Evolutionary conservation across 2,113 vertebrate genomes (phyloP).

Genomic region (Oreochromis niloticus): DNA sequence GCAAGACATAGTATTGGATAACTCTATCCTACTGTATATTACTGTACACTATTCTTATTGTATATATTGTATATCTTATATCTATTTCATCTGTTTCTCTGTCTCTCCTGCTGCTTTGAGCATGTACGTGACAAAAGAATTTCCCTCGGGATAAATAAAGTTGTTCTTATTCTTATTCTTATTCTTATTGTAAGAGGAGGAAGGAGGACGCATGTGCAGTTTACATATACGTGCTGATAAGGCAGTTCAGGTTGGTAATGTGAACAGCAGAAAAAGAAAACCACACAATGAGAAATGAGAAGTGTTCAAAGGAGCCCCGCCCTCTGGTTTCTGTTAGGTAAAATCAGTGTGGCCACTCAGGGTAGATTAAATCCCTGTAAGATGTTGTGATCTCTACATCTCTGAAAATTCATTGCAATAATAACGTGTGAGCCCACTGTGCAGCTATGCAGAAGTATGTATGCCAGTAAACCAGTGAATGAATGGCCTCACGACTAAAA

Average conservation of each 20-base stretch:
- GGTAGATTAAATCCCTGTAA: neutral
- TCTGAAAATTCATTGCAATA: neutral
- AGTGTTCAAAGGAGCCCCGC: neutral
- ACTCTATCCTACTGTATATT: no score
- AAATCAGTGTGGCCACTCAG: neutral
- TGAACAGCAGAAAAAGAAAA: neutral
- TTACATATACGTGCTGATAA: neutral
- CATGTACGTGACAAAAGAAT: no score
- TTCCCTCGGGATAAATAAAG: no score
- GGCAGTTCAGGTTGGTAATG: neutral
- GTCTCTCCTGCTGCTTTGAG: no score
- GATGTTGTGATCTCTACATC: neutral
- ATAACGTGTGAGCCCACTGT: neutral
- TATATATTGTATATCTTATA: no score
- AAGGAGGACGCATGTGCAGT: neutral
- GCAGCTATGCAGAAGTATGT: neutral
- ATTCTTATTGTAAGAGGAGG: neutral
- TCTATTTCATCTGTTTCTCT: no score
- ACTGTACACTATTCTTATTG: no score
- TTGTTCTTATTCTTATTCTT: no score
- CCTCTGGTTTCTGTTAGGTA: neutral
- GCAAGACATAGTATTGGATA: no score
- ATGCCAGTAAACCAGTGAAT: neutral
- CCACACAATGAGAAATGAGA: neutral
- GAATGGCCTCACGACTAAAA: fast-evolving